Evolutionary conservation across 1,140 invertebrate genomes (phyloP).

Genomic region (Sycophaga agraensis): DNA sequence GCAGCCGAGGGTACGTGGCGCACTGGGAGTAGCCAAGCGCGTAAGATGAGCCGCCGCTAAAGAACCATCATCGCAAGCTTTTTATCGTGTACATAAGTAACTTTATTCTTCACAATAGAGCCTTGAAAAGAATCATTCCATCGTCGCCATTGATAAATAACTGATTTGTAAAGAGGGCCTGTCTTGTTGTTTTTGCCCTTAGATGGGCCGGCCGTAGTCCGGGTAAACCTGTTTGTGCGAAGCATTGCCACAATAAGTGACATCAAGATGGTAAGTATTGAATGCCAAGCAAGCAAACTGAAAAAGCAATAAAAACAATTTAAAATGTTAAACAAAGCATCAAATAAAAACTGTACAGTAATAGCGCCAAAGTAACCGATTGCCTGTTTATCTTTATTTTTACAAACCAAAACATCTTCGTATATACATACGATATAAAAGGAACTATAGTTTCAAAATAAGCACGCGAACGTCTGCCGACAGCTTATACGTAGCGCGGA

Average conservation of each 20-base stretch:
- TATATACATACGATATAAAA: not conserved
- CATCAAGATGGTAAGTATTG: conserved; percentile 93
- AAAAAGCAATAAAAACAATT: conserved; percentile 9
- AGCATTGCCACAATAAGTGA: conserved; percentile 97
- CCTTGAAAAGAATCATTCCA: conserved; percentile 8
- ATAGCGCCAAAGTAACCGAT: conserved; percentile 15
- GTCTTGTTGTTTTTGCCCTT: conserved; percentile 62
- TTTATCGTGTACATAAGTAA: not conserved
- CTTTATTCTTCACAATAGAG: not conserved
- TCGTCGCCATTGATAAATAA: conserved; percentile 30
- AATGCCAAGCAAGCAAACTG: conserved; percentile 21
- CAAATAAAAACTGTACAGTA: conserved; percentile 7
- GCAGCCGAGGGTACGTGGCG: too few relatives aligned
- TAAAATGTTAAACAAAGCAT: conserved; percentile 9
- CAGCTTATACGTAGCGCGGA: conserved; percentile 2
- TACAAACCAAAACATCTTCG: not conserved
- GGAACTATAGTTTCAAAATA: not conserved
- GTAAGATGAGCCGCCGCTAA: too few relatives aligned
- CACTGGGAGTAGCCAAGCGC: too few relatives aligned
- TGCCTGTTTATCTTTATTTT: conserved; percentile 17
- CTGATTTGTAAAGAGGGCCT: conserved; percentile 53
- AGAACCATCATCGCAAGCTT: too few relatives aligned
- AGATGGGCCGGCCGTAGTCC: conserved; percentile 90
- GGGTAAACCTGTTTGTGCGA: conserved; percentile 94
- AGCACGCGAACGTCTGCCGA: conserved; percentile 19